Base-by-base conservation (phyloP, 2,113 vertebrate species). In the Urocolius indicus region DNA sequence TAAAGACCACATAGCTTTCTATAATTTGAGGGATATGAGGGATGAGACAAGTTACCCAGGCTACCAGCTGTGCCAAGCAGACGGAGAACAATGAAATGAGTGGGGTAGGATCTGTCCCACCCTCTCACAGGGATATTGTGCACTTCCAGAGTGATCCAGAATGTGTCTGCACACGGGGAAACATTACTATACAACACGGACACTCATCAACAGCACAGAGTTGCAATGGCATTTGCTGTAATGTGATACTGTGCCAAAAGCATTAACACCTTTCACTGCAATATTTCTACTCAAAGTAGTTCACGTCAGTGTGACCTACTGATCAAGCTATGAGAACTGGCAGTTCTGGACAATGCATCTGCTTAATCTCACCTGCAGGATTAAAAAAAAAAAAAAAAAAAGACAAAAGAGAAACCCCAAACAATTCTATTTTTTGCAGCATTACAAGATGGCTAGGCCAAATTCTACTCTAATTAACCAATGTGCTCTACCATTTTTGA, bases 261-360 rank as follows among this genome's bases (percentile, higher is more conserved):
- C 48, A 26, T n/a, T 11, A 43, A 12, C 30, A 66, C 6, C 23
- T 68, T 69, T 36, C 23, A 49, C 32, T 80, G 41, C 11, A 71
- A 16, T 73, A 5, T 51, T 87, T 43, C 30, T n/a, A 26, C 52
- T 57, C 74, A 68, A 3, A 12, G 26, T 3, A 46, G 23, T 20
- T 74, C 2, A 4, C 36, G 65, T 52, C 80, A 45, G 16, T 12
- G 10, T 48, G 30, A 23, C 30, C 23, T 58, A 4, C 32, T 61
- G 36, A 21, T n/a, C 2, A 3, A 36, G 13, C 10, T 55, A 29
- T 2, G 0, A 78, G 36, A 82, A 32, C 41, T 49, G n/a, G 22
- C 34, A 90, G 45, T 1, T 77, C 69, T 67, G 41, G 61, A 48
- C 34, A 26, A 69, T 0, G 0, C 1, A 1, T 36, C 61, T 65